Evolutionary conservation across 2,113 vertebrate species (phyloP).

Genomic region (Atrichornis clamosus): DNA sequence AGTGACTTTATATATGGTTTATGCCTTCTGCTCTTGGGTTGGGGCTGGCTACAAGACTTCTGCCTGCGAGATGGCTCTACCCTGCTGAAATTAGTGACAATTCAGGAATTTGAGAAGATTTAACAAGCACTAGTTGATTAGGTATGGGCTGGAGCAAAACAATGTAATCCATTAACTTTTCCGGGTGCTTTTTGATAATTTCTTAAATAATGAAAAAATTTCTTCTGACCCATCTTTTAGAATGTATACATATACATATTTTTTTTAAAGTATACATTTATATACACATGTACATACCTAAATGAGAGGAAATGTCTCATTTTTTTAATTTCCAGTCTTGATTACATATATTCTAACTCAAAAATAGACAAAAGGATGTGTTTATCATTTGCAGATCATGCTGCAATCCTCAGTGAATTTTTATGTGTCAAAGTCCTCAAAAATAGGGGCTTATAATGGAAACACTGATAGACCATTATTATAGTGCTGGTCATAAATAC

Average conservation of each 20-base stretch:
- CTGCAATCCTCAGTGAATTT: slow-evolving; percentile 22
- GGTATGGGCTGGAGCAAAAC: neutral
- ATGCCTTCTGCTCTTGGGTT: neutral
- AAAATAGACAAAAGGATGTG: slow-evolving; percentile 1
- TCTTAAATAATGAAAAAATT: neutral
- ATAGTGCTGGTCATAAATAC: slow-evolving; percentile 47
- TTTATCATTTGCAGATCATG: neutral
- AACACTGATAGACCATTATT: slow-evolving; percentile 28
- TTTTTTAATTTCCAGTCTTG: neutral
- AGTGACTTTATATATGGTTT: neutral
- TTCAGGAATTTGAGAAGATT: neutral
- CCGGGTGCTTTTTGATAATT: neutral
- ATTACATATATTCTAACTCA: slow-evolving; percentile 11
- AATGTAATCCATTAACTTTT: neutral
- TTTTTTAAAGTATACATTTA: too few relatives aligned
- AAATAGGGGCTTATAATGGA: slow-evolving; percentile 35
- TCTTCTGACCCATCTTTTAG: neutral
- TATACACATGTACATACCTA: neutral
- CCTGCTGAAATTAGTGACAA: neutral
- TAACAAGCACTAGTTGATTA: neutral
- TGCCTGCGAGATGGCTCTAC: neutral
- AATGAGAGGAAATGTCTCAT: neutral
- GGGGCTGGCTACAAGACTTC: neutral
- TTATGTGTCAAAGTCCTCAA: slow-evolving; percentile 30
- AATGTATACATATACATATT: neutral